These are phyloP conservation scores for Octodonta nipae DNA, from an alignment of 2,888 invertebrate species.

Conservation along the genomic window DNA sequence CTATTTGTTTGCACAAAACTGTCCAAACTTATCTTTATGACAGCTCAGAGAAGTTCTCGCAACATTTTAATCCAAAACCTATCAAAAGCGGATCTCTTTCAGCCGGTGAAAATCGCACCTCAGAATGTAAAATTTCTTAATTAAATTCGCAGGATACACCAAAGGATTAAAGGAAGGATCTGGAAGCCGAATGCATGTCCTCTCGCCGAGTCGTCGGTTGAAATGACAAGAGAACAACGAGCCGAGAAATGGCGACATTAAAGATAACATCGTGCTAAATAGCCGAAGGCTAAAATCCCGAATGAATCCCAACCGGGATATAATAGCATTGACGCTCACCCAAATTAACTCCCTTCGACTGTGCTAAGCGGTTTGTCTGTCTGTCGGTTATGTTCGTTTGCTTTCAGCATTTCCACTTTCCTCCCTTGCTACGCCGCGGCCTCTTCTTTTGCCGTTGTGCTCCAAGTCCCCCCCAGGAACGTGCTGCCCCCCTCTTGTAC, in stretches of 20 bases:
- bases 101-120: too few species aligned
- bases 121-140: slow-evolving; percentile 24
- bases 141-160: slow-evolving; percentile 23
- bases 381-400: slow-evolving; percentile 15
- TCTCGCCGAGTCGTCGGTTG: background rate
- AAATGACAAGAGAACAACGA: slow-evolving; percentile 31
- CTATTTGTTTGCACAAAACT: too few species aligned
- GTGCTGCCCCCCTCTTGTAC: background rate
- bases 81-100: too few species aligned
- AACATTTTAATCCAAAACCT: too few species aligned
- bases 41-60: too few species aligned
- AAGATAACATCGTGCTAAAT: slow-evolving; percentile 38
- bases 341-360: slow-evolving; percentile 33
- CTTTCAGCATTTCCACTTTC: too few species aligned
- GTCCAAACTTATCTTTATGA: too few species aligned
- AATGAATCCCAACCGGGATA: slow-evolving; percentile 14
- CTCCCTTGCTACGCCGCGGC: too few species aligned
- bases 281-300: slow-evolving; percentile 33
- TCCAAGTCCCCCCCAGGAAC: slow-evolving; percentile 5
- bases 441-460: slow-evolving; percentile 21
- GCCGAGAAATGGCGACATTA: slow-evolving; percentile 37
- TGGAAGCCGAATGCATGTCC: background rate
- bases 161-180: slow-evolving; percentile 19
- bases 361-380: slow-evolving; percentile 26
- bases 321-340: slow-evolving; percentile 7